These are phyloP conservation scores for Rhorus exstirpatorius DNA, from an alignment of 2,888 invertebrate species.

Conservation along the genomic window DNA sequence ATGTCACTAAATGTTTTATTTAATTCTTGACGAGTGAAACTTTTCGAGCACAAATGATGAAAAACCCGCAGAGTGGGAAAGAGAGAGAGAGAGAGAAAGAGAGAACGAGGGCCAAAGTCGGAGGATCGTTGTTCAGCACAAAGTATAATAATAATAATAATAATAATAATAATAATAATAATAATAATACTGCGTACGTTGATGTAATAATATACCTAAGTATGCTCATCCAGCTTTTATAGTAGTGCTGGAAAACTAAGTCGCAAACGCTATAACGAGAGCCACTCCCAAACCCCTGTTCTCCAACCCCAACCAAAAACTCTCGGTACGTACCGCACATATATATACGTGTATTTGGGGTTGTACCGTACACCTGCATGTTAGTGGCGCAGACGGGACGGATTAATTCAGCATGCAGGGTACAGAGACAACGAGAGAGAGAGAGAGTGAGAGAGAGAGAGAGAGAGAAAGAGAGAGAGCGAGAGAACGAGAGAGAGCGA, in stretches of 20 bases:
- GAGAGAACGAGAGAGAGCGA: conserved; percentile 15
- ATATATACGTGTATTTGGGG: conserved; percentile 13
- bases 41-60: conserved; percentile 38
- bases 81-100: conserved; percentile 8
- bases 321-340: conserved; percentile 18
- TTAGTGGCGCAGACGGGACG: conserved; percentile 26
- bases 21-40: conserved; percentile 30
- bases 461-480: conserved; percentile 11
- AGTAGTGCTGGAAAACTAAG: conserved; percentile 52
- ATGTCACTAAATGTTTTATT: conserved; percentile 18
- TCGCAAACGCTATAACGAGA: conserved; percentile 50
- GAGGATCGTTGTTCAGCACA: conserved; percentile 27
- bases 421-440: conserved; percentile 15
- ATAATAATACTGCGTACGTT: conserved; percentile 27
- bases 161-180: conserved; percentile 27
- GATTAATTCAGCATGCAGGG: conserved; percentile 55
- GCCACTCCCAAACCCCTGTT: neutral
- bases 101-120: conserved; percentile 21
- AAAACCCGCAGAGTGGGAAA: conserved; percentile 8
- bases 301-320: conserved; percentile 15
- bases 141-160: conserved; percentile 46
- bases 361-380: conserved; percentile 19
- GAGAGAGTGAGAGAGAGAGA: conserved; percentile 6
- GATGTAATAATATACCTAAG: conserved; percentile 28
- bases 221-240: conserved; percentile 51